phyloP scores from a whole-genome alignment of 1,140 invertebrate species.

The Aleiodes sp. region DNA sequence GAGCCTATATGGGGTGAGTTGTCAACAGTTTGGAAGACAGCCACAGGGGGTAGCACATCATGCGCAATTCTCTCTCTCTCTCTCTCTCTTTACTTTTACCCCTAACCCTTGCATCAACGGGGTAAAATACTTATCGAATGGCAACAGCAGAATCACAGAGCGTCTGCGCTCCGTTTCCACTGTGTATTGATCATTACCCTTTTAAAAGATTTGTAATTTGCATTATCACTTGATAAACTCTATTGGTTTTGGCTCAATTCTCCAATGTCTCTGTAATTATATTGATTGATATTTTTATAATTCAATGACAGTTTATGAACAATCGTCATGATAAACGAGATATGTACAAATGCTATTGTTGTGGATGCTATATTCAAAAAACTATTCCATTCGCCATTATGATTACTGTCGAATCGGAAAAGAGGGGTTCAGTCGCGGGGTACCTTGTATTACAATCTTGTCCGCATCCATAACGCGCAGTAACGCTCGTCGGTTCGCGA shows the following conservation, averaged over 20 bases:
- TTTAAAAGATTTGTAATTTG: conserved; percentile 65
- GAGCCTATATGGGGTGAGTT: not conserved
- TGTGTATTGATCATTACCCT: conserved; percentile 66
- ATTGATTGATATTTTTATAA: no score
- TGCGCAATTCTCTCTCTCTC: conserved; percentile 6
- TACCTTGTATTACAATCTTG: conserved; percentile 33
- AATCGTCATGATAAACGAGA: no score
- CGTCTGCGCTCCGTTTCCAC: conserved; percentile 53
- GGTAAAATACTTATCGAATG: conserved; percentile 41
- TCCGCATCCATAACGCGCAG: conserved; percentile 32
- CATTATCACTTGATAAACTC: conserved; percentile 48
- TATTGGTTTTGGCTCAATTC: conserved; percentile 25
- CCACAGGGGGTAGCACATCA: conserved; percentile 61
- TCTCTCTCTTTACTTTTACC: not conserved
- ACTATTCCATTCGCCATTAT: conserved; percentile 31
- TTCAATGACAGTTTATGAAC: no score
- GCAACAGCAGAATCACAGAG: conserved; percentile 38
- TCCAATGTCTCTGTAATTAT: not conserved
- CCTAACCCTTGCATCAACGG: not conserved
- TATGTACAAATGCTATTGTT: no score
- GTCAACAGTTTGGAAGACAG: conserved; percentile 46
- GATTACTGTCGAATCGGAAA: conserved; percentile 32
- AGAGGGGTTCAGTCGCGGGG: conserved; percentile 20
- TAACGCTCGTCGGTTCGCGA: conserved; percentile 26
- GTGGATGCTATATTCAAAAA: not conserved